phyloP scores from a whole-genome alignment of 2,888 invertebrate genomes.

The Nomada ruficornis region DNA sequence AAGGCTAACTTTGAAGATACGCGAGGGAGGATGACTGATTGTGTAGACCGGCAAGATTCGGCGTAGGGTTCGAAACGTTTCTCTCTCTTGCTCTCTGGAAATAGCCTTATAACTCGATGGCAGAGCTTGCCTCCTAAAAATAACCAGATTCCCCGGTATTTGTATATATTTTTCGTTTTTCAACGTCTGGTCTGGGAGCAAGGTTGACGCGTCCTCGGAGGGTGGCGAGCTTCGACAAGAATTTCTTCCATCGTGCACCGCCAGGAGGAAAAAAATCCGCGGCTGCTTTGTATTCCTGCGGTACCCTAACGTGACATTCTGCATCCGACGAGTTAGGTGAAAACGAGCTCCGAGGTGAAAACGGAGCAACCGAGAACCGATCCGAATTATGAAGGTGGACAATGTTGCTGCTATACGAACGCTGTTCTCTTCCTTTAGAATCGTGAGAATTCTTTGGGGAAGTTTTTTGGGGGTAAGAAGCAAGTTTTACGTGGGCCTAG shows the following conservation, averaged over 20 bases:
- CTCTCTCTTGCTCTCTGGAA: slow-evolving; percentile 48
- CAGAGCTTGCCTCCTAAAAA: slow-evolving; percentile 60
- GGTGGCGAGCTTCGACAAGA: slow-evolving; percentile 34
- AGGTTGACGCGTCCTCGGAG: slow-evolving; percentile 63
- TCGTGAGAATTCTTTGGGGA: no score
- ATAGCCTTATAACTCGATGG: slow-evolving; percentile 72
- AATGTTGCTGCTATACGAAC: no score
- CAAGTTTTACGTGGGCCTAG: no score
- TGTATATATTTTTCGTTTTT: slow-evolving; percentile 65
- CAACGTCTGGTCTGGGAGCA: slow-evolving; percentile 59
- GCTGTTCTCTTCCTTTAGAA: no score
- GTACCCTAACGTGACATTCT: not conserved
- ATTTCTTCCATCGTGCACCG: not conserved
- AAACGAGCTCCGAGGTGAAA: slow-evolving; percentile 9
- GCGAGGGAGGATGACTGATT: slow-evolving; percentile 73
- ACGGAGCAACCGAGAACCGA: not conserved
- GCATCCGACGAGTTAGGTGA: slow-evolving; percentile 10
- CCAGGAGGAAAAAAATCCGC: not conserved
- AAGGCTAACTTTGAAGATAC: slow-evolving; percentile 53
- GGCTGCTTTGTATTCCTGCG: slow-evolving; percentile 4
- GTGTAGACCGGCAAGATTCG: slow-evolving; percentile 62
- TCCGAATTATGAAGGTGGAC: not conserved
- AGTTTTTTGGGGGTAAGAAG: no score
- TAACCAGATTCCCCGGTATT: slow-evolving; percentile 62
- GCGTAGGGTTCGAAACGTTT: slow-evolving; percentile 61